These are phyloP conservation scores for Thunnus thynnus DNA, from an alignment of 2,113 vertebrate species.

Conservation along the genomic window DNA sequence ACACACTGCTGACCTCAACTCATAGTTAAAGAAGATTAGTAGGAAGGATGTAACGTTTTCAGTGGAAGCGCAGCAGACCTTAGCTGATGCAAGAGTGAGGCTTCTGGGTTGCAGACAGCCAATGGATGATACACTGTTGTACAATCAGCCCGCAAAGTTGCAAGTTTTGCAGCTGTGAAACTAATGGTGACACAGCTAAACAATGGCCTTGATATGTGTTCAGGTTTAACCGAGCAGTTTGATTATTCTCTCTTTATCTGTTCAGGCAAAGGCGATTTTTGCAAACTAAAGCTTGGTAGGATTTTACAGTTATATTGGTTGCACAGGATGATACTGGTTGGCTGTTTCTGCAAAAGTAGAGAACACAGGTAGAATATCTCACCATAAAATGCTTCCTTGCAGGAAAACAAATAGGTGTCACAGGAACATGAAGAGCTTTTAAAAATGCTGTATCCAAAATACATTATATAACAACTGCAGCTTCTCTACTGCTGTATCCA, in stretches of 20 bases:
- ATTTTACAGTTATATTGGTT: neutral
- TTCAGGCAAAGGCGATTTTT: no score
- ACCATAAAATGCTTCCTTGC: neutral
- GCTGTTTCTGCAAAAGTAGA: neutral
- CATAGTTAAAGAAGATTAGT: neutral
- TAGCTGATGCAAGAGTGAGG: slow-evolving; percentile 35
- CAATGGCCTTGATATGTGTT: neutral
- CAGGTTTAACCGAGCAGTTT: neutral
- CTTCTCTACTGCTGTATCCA: neutral
- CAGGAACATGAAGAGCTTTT: neutral
- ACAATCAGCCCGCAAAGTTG: neutral
- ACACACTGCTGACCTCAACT: neutral
- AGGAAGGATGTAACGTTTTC: neutral
- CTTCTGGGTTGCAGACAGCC: slow-evolving; percentile 26
- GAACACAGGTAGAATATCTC: slow-evolving; percentile 4
- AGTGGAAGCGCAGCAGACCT: slow-evolving; percentile 6
- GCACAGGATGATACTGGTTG: neutral
- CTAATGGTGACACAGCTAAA: neutral
- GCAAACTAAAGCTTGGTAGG: neutral
- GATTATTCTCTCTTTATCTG: no score
- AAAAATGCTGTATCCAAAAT: neutral
- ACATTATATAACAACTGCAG: neutral
- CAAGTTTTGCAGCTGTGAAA: neutral
- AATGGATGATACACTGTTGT: slow-evolving; percentile 5
- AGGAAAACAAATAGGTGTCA: slow-evolving; percentile 3